Base-by-base conservation (phyloP, 2,113 vertebrate genomes). In the Trochalopteron elliotii region DNA sequence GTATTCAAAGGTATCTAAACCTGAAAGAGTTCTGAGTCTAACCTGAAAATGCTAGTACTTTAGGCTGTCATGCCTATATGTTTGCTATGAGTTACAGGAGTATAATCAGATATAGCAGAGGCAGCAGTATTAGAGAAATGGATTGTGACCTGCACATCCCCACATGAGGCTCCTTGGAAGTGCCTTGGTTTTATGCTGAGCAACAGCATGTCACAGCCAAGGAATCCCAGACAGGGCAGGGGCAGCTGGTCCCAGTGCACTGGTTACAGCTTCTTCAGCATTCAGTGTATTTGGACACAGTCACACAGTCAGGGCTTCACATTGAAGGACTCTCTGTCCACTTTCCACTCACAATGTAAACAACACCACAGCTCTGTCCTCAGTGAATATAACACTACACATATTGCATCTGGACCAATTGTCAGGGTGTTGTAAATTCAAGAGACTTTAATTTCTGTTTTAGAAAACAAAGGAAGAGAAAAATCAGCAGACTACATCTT, bases 211-310 rank as follows among this genome's bases (percentile, higher is more conserved):
- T 37, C 8, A 5, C 69, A 71, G 61, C 23, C 42, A 69, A 89
- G 49, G 23, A 71, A 68, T 44, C 59, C 15, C 57, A 77, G 40
- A 28, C 35, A 40, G 2, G 35, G 42, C 21, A 83, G 67, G 10
- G 11, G 17, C 53, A 77, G 90, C 40, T 72, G 68, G 45, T 19
- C 56, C 63, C 55, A 42, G 35, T 1, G 2, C 0, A 0, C 4
- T 35, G 37, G 53, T 56, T 47, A 74, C 61, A 69, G 33, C 20
- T 79, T 61, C 37, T 33, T 53, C 69, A 79, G 50, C 2, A 0
- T 47, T 55, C 65, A 14, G 35, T 39, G 24, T 44, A n/a, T 93
- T 42, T 18, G 55, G 81, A 81, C 40, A 60, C 23, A 18, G 69
- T 35, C 47, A 84, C 70, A 45, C 44, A 57, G 40, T 31, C 40